These are phyloP conservation scores for Orchesellides sinensis DNA, from an alignment of 2,888 invertebrate species.

Conservation along the genomic window DNA sequence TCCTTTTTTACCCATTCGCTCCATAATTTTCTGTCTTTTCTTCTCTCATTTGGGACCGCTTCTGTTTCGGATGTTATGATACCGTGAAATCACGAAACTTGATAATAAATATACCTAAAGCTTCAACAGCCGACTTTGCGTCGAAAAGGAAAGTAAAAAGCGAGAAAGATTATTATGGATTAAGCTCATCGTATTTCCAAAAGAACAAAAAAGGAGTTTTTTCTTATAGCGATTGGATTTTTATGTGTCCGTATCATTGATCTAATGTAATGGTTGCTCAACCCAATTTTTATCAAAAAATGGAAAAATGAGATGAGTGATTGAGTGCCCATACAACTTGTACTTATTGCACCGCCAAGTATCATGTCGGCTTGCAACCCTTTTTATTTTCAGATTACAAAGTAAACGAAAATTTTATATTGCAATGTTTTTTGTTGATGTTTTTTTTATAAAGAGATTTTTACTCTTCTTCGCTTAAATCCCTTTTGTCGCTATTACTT, in stretches of 20 bases:
- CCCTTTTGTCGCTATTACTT: conserved; percentile 40
- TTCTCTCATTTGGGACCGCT: conserved; percentile 7
- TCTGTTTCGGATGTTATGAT: neutral
- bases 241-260: conserved; percentile 55
- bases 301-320: conserved; percentile 35
- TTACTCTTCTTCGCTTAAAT: too few relatives aligned
- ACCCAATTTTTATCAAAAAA: conserved; percentile 33
- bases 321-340: conserved; percentile 32
- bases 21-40: too few relatives aligned
- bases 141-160: conserved; percentile 53
- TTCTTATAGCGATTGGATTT: neutral
- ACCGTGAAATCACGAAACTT: conserved; percentile 27
- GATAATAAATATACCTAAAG: conserved; percentile 20
- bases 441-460: conserved; percentile 16
- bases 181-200: neutral
- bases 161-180: neutral
- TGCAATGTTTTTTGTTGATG: neutral
- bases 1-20: conserved; percentile 49
- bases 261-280: conserved; percentile 37
- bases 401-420: conserved; percentile 3
- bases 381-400: conserved; percentile 30
- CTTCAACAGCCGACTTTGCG: neutral
- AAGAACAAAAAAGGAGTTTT: neutral
- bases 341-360: conserved; percentile 29
- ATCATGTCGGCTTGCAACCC: conserved; percentile 23